Conservation (phyloP, 1,140 invertebrate species). For the Limonius californicus region DNA sequence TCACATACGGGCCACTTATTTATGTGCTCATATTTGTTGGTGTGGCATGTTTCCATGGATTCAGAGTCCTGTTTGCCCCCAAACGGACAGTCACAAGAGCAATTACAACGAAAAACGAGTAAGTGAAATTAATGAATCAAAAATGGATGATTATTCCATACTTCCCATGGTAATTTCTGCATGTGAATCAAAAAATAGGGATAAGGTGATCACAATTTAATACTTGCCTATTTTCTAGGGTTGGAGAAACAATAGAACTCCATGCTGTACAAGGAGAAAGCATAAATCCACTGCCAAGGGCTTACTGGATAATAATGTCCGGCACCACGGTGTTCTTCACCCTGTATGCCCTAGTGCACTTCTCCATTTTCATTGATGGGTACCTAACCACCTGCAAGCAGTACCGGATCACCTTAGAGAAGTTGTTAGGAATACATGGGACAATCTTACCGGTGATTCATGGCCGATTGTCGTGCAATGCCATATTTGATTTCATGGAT, state of each 20-base stretch:
- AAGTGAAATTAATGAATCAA: too few species aligned
- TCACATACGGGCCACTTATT: conserved; percentile 49
- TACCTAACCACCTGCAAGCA: conserved; percentile 54
- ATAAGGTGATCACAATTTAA: background rate
- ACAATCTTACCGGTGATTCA: conserved; percentile 50
- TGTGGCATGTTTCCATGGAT: conserved; percentile 52
- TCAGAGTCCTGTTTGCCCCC: conserved; percentile 48
- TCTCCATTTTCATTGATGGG: conserved; percentile 51
- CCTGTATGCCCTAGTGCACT: conserved; percentile 50
- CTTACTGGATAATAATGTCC: conserved; percentile 50
- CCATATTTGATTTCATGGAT: conserved; percentile 60
- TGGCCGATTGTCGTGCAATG: conserved; percentile 51
- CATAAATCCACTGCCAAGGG: conserved; percentile 44
- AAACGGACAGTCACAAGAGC: conserved; percentile 42
- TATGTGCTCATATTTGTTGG: conserved; percentile 46
- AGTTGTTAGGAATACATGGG: conserved; percentile 45
- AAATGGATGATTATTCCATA: background rate
- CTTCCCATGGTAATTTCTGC: background rate
- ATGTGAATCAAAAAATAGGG: background rate
- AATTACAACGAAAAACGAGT: conserved; percentile 42
- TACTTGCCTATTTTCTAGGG: conserved; percentile 33
- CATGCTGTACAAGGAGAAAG: conserved; percentile 45
- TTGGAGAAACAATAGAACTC: conserved; percentile 44
- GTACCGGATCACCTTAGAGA: conserved; percentile 49
- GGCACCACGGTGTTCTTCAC: conserved; percentile 47